Percentiles rank a stretch among this genome's conserved stretches.
Conservation (phyloP, 2,797 vertebrate genomes). For the Anguilla anguilla region DNA sequence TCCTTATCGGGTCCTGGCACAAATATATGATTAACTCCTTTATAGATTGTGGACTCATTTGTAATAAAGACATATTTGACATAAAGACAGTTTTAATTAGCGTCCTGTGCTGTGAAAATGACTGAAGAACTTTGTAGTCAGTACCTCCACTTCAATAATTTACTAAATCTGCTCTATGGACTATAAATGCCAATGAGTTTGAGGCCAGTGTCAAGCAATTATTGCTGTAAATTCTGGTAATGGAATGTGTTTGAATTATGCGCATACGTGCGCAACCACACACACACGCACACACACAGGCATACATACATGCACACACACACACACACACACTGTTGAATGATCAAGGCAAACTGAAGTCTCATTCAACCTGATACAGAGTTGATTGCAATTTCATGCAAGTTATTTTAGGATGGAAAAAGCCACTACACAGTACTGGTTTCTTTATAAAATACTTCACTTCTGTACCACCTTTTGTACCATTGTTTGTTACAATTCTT, state of each 20-base stretch:
- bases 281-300: neutral
- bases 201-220: neutral
- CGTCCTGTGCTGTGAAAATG: neutral
- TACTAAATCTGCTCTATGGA: constrained; percentile 1
- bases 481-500: neutral
- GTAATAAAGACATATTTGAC: neutral
- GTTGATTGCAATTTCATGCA: neutral
- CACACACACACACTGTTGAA: neutral
- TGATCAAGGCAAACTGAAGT: neutral
- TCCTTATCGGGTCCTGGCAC: neutral
- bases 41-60: neutral
- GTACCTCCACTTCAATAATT: neutral
- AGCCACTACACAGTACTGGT: too few species aligned
- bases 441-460: too few species aligned
- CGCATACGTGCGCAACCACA: neutral
- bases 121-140: neutral
- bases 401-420: neutral
- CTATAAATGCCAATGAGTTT: neutral
- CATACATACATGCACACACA: neutral
- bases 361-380: neutral
- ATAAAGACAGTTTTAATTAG: neutral
- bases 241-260: neutral
- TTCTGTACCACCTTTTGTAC: neutral
- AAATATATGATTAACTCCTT: constrained; percentile 6
- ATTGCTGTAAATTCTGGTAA: neutral